Base-by-base conservation (phyloP, 2,113 vertebrate genomes). In the Triplophysa rosa region DNA sequence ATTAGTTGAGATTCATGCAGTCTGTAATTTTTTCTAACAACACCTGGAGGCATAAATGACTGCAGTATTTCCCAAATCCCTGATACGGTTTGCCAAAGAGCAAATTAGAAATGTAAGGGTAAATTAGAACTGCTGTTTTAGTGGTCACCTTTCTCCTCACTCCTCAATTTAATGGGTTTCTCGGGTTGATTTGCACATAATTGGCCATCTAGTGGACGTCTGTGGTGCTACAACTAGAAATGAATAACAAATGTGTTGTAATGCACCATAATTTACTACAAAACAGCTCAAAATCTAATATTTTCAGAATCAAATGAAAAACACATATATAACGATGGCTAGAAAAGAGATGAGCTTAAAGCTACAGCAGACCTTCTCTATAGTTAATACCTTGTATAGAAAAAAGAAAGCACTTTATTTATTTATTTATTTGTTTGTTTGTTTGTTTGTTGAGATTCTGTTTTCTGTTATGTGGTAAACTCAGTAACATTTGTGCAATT, bases 161-260 rank as follows among this genome's bases (percentile, higher is more conserved):
- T 2, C 11, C n/a, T 49, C 45, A 70, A 49, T 69, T 76, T 54
- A 80, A 56, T 12, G 24, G 63, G 21, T 10, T 63, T 74, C 40
- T 42, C 13, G n/a, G 47, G 26, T 12, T 63, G 63, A 54, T n/a
- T 78, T 13, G 1, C 12, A 23, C 63, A 71, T 10, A 29, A 56
- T 8, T 21, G 9, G 76, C 83, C 83, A 54, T 77, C 83, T 82
- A 82, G 83, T 84, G 83, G 83, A 56, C 23, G 16, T 61, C 11
- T n/a, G 24, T 3, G 24, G 54, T 54, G 72, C 67, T 82, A 65
- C 65, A 72, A 26, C 10, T n/a, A 47, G 1, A 8, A 73, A 63
- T n/a, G 40, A 2, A 13, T 13, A 5, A 21, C 23, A n/a, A 8
- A 37, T 19, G 14, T 13, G 13, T 4, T 14, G 45, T 19, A 26